phyloP scores from a whole-genome alignment of 92 coral and sea anemone genomes.

The Bergia puertoricense region DNA sequence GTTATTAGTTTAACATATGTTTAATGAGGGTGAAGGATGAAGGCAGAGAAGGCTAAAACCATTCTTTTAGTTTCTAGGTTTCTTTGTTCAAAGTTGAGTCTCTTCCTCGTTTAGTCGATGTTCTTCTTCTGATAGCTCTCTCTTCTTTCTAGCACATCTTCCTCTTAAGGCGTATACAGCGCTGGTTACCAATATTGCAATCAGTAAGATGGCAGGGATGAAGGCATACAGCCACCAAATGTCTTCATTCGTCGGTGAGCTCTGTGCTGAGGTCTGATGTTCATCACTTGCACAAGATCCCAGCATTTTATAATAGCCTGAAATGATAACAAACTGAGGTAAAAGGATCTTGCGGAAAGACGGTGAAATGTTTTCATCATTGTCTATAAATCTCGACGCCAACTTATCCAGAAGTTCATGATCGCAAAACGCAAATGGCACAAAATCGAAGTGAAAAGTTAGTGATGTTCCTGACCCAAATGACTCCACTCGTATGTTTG shows the following conservation, averaged over 20 bases:
- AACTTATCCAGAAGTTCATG: conserved; percentile 25
- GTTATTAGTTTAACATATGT: too few relatives aligned
- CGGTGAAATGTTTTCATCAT: conserved; percentile 49
- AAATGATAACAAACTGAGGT: conserved; percentile 59
- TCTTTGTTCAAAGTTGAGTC: neutral
- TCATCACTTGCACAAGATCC: conserved; percentile 43
- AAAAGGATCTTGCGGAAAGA: conserved; percentile 55
- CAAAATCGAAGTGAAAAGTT: conserved; percentile 62
- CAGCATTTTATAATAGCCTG: conserved; percentile 55
- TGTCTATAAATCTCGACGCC: conserved; percentile 41
- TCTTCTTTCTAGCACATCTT: conserved; percentile 22
- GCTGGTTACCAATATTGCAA: conserved; percentile 69
- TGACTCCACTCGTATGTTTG: conserved; percentile 61
- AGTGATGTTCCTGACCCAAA: conserved; percentile 60
- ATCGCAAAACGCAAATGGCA: conserved; percentile 59
- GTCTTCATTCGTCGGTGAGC: conserved; percentile 32
- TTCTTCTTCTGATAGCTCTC: neutral
- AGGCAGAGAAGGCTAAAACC: too few relatives aligned
- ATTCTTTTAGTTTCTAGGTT: neutral
- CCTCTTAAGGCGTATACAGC: conserved; percentile 60
- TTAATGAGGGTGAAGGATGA: too few relatives aligned
- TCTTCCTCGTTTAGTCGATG: neutral
- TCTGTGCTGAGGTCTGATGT: conserved; percentile 44
- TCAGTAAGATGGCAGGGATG: conserved; percentile 82
- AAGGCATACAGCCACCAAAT: conserved; percentile 93